Base-by-base conservation (phyloP, 2,888 invertebrate genomes). In the Pristionchus fissidentatus region DNA sequence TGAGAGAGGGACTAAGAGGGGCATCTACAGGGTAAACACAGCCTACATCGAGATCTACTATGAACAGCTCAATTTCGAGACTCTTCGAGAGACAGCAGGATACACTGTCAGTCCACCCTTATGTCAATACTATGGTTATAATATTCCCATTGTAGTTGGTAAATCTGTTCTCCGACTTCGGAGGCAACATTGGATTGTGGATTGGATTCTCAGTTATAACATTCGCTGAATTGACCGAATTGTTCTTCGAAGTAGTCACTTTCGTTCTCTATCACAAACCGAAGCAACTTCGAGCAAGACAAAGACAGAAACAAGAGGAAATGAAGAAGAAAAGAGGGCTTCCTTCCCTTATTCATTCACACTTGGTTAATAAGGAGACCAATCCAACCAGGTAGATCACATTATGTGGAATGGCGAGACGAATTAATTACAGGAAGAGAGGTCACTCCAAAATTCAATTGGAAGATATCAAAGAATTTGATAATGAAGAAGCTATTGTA, bases 151-250 rank as follows among this genome's bases (percentile, higher is more conserved):
- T 90, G 79, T 85, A 92, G 92, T 81, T 92, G 29, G 90, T 91
- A 73, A 92, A 92, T 85, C 85, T 92, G 32, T 90, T 92, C 87
- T 90, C 92, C 46, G 92, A 92, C 78, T 91, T 92, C 62, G 92
- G 92, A 46, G 92, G 92, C 83, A 92, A 92, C 83, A 92, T 92
- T 70, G 92, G 92, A 26, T 85, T 92, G 78, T 92, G 92, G 91
- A 92, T 92, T 85, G 92, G 92, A 3, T 92, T 92, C 81, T 92
- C 92, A 13, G 88, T 91, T 19, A 89, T 89, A 73, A 89, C 89
- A 8, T 86, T 89, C 35, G 85, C 85, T 26, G 89, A 89, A 55
- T 85, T 88, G 46, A 75, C 84, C 13, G 89, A 89, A 60, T 77
- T 89, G 8, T 75, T 88, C 55, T 85, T 86, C 70, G 88, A 88